Evolutionary conservation across 2,888 invertebrate genomes (phyloP).

Genomic region (Melieria omissa): DNA sequence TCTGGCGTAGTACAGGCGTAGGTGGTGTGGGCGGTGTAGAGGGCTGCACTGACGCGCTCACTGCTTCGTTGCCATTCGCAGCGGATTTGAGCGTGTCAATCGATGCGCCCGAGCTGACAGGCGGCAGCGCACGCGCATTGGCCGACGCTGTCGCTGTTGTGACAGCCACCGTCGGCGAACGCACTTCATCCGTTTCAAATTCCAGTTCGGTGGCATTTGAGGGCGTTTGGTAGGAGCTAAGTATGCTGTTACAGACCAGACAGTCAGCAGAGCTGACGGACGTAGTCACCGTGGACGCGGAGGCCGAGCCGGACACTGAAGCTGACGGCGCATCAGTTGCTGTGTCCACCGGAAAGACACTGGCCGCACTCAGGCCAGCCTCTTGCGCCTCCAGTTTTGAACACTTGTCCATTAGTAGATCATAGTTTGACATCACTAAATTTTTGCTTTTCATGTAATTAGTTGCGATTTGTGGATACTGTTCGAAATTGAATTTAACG

Average conservation of each 20-base stretch:
- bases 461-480: slow-evolving; percentile 79
- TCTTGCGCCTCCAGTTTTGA: slow-evolving; percentile 57
- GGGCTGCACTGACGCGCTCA: neutral
- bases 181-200: slow-evolving; percentile 67
- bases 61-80: slow-evolving; percentile 43
- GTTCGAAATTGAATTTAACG: slow-evolving; percentile 79
- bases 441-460: slow-evolving; percentile 82
- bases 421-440: slow-evolving; percentile 68
- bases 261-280: slow-evolving; percentile 65
- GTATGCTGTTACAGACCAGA: slow-evolving; percentile 68
- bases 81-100: slow-evolving; percentile 59
- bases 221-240: slow-evolving; percentile 77
- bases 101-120: slow-evolving; percentile 57
- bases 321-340: slow-evolving; percentile 36
- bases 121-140: slow-evolving; percentile 42
- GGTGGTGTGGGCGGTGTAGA: slow-evolving; percentile 22
- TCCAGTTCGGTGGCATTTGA: slow-evolving; percentile 82
- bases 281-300: slow-evolving; percentile 54
- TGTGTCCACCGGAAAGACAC: slow-evolving; percentile 39
- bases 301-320: slow-evolving; percentile 67
- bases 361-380: slow-evolving; percentile 43
- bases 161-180: slow-evolving; percentile 44
- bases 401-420: slow-evolving; percentile 61
- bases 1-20: slow-evolving; percentile 40
- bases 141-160: slow-evolving; percentile 21